These are phyloP conservation scores for Phoeniculus purpureus DNA, from an alignment of 2,797 vertebrate species.

Conservation along the genomic window DNA sequence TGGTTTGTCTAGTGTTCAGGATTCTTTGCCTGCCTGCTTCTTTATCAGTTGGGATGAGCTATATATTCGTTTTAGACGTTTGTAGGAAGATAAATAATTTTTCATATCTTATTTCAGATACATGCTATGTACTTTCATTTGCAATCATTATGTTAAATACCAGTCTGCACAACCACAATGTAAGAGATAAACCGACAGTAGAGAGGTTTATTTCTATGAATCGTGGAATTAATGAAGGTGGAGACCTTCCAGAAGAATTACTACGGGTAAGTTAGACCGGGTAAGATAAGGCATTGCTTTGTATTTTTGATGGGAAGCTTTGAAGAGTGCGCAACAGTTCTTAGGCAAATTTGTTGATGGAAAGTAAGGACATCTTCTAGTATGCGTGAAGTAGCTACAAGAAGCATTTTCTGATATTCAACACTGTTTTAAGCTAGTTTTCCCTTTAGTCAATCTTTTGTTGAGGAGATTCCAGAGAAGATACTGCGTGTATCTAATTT, in stretches of 20 bases:
- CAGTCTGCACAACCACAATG: slow-evolving; percentile 97
- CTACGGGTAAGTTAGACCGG: slow-evolving; percentile 84
- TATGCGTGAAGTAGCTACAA: background rate
- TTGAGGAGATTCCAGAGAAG: background rate
- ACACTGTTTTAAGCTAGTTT: background rate
- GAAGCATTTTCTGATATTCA: background rate
- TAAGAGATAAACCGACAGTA: slow-evolving; percentile 92
- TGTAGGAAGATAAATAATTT: background rate
- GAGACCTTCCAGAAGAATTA: slow-evolving; percentile 95
- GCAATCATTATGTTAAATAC: slow-evolving; percentile 99
- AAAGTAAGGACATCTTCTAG: background rate
- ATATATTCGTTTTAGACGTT: background rate
- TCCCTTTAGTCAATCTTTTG: background rate
- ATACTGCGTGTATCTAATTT: background rate
- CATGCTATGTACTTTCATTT: slow-evolving; percentile 96
- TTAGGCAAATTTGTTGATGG: background rate
- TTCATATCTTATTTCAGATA: slow-evolving; percentile 81
- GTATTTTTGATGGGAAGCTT: background rate
- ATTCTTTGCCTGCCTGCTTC: background rate
- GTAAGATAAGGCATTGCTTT: background rate
- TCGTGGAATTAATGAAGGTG: slow-evolving; percentile 95
- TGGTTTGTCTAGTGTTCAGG: background rate
- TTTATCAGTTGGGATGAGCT: background rate
- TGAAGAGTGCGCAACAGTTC: background rate
- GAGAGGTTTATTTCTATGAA: slow-evolving; percentile 99